Evolutionary conservation across 2,797 vertebrate genomes (phyloP).

Genomic region (Chanos chanos): DNA sequence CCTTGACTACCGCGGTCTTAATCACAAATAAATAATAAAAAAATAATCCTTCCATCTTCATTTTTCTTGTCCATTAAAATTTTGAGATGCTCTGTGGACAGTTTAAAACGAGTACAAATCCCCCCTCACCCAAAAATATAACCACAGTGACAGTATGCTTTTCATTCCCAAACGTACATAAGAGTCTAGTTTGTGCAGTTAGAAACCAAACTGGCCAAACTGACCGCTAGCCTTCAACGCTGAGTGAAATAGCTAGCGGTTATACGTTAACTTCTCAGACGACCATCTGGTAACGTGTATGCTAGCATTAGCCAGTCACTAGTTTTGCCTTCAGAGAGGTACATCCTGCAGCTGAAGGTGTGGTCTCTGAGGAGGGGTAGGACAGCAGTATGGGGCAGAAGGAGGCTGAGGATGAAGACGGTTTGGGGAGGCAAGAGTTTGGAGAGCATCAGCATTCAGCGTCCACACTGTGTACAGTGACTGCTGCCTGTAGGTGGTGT

Average conservation of each 20-base stretch:
- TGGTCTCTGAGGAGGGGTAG: slow-evolving; percentile 22
- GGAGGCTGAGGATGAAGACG: slow-evolving; percentile 6
- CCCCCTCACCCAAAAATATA: slow-evolving; percentile 8
- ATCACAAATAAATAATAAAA: slow-evolving; percentile 98
- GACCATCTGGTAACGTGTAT: too few relatives aligned
- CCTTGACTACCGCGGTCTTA: too few relatives aligned
- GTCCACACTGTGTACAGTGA: slow-evolving; percentile 95
- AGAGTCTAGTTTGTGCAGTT: too few relatives aligned
- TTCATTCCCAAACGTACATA: too few relatives aligned
- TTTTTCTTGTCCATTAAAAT: slow-evolving; percentile 63
- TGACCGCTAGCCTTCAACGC: too few relatives aligned
- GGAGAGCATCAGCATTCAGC: slow-evolving; percentile 83
- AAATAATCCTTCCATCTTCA: slow-evolving; percentile 87
- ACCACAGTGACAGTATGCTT: too few relatives aligned
- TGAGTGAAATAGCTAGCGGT: too few relatives aligned
- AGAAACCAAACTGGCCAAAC: too few relatives aligned
- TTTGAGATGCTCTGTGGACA: slow-evolving; percentile 67
- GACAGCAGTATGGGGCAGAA: slow-evolving; percentile 22
- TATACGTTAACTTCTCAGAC: too few relatives aligned
- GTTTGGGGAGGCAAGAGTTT: background rate
- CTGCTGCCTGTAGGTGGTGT: slow-evolving; percentile 91
- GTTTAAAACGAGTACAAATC: slow-evolving; percentile 46
- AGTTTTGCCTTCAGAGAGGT: too few relatives aligned
- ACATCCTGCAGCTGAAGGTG: slow-evolving; percentile 21
- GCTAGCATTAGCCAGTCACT: too few relatives aligned